Percentiles rank a stretch among this genome's conserved stretches.
These are phyloP conservation scores for Drosophila azteca DNA, from an alignment of 1,140 invertebrate species.

Conservation along the genomic window DNA sequence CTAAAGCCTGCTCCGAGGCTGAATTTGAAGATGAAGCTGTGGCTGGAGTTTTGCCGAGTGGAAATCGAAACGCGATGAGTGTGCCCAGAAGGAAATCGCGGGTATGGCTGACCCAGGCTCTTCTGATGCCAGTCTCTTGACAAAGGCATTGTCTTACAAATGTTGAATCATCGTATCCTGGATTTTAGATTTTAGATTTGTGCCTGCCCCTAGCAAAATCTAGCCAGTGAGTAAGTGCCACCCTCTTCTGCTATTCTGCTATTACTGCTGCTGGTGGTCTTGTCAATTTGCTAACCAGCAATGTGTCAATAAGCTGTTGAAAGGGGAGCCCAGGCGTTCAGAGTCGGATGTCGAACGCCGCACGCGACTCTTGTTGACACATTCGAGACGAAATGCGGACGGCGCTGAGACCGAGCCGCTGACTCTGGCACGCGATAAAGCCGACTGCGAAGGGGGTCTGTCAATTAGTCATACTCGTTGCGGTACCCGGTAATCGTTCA, in stretches of 20 bases:
- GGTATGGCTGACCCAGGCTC: too few species aligned
- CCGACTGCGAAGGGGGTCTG: slow-evolving; percentile 18
- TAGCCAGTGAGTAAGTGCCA: too few species aligned
- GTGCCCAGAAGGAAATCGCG: not conserved
- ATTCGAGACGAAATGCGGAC: slow-evolving; percentile 18
- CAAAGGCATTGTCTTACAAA: too few species aligned
- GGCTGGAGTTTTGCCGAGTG: slow-evolving; percentile 26
- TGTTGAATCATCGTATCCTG: too few species aligned
- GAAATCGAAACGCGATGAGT: slow-evolving; percentile 65
- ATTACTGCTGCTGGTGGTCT: not conserved
- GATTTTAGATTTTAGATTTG: too few species aligned
- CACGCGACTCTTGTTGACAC: slow-evolving; percentile 74
- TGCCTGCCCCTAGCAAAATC: too few species aligned
- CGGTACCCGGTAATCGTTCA: not conserved
- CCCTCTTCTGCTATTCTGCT: not conserved
- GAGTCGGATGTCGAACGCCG: slow-evolving; percentile 20
- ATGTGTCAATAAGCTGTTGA: slow-evolving; percentile 12
- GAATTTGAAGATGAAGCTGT: not conserved
- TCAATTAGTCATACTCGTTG: slow-evolving; percentile 47
- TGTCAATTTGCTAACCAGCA: slow-evolving; percentile 1
- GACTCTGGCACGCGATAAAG: slow-evolving; percentile 69
- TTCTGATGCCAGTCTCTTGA: too few species aligned
- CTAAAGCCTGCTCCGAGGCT: not conserved
- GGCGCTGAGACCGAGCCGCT: slow-evolving; percentile 12
- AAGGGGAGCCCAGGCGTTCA: not conserved